A percentile compares a stretch with the other conserved stretches of the same genome.
Conservation (phyloP, 2,888 invertebrate species). For the Anthoptus insignis region DNA sequence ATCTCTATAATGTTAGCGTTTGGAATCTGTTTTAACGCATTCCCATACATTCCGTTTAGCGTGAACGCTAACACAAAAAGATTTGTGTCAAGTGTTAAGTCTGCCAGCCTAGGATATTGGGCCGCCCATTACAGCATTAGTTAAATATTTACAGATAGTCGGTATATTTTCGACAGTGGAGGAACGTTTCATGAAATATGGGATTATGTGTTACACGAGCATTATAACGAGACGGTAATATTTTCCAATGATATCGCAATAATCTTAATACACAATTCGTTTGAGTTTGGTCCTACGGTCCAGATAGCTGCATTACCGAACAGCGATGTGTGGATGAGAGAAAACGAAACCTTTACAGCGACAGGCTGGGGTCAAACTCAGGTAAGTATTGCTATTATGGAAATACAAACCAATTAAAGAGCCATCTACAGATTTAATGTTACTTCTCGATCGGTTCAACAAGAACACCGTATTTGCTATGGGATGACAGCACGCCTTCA, state of each 20-base stretch:
- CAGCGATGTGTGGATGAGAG: slow-evolving; percentile 54
- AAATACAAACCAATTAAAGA: too few relatives aligned
- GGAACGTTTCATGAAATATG: slow-evolving; percentile 52
- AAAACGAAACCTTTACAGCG: slow-evolving; percentile 55
- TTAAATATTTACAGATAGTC: slow-evolving; percentile 57
- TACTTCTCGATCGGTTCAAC: too few relatives aligned
- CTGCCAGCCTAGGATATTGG: too few relatives aligned
- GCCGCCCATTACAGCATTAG: too few relatives aligned
- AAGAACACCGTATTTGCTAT: too few relatives aligned
- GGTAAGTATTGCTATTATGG: too few relatives aligned
- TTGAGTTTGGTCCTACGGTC: slow-evolving; percentile 48
- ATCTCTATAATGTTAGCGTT: too few relatives aligned
- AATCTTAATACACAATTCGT: slow-evolving; percentile 52
- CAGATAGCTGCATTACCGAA: slow-evolving; percentile 51
- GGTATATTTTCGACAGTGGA: slow-evolving; percentile 49
- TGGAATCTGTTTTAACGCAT: too few relatives aligned
- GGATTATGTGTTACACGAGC: slow-evolving; percentile 53
- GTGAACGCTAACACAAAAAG: too few relatives aligned
- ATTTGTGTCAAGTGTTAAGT: too few relatives aligned
- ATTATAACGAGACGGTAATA: slow-evolving; percentile 49
- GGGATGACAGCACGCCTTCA: too few relatives aligned
- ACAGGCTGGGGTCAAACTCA: slow-evolving; percentile 60
- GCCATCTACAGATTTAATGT: neutral
- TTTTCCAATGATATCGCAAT: slow-evolving; percentile 58
- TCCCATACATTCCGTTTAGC: too few relatives aligned